Evolutionary conservation across 2,113 vertebrate species (phyloP), one percentile per base, ranked within the genome.

Genomic region (Pycnonotus jocosus): DNA sequence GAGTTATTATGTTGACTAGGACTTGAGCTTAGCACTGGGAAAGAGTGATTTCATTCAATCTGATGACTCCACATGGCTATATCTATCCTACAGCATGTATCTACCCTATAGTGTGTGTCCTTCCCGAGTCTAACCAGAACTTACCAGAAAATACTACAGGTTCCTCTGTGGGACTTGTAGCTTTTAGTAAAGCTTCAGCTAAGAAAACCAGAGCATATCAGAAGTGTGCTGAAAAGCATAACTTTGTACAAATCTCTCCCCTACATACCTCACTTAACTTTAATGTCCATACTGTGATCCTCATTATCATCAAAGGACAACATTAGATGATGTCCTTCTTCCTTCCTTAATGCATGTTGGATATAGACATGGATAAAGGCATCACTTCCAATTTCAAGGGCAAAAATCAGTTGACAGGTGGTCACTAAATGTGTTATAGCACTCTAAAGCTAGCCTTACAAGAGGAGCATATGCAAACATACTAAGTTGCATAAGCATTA

Each of bases 101-200:
- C 24, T 65, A 15, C 6, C 5, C 4, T 31, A 6, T 1, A 81
- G 5, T 10, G 1, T 30, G 23, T 58, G 10, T n/a, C 30, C 4
- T 90, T 4, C 7, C 7, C 6, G 42, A 15, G 10, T 31, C 15
- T 31, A 58, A 56, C 8, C 6, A 71, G 17, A 10, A 57, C 3
- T 7, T 50, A 31, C 28, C 17, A 79, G 51, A 79, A 58, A 86
- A 62, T 12, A 65, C 2, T 19, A n/a, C 8, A 45, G 15, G 7
- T 89, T 4, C 6, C 15, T 86, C 18, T 9, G 2, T 60, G 8
- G 19, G 9, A 69, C 22, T 22, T 24, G 13, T 15, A 15, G 2
- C 12, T 82, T 80, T 30, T 76, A 38, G 56, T 24, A 35, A 70
- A 48, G 10, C 31, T 74, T 62, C 47, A 62, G 58, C 47, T 54